phyloP scores from a whole-genome alignment of 2,888 invertebrate species.

The Cabera pusaria region DNA sequence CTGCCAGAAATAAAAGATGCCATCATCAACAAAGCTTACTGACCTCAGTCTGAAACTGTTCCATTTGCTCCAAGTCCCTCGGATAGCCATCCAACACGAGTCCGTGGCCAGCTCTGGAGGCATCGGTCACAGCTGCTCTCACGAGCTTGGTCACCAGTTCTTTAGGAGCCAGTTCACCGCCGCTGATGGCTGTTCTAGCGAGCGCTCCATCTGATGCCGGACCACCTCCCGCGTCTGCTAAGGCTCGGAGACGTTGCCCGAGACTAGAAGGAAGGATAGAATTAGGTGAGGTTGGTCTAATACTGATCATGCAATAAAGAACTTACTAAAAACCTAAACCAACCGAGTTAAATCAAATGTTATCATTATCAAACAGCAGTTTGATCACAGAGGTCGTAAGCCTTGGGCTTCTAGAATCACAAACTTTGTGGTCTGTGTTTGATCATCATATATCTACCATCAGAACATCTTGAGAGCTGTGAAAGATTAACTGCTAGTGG shows the following conservation, averaged over 20 bases:
- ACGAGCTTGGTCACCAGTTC: conserved; percentile 91
- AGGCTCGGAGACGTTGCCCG: conserved; percentile 89
- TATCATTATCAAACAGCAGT: no score
- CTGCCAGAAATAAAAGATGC: no score
- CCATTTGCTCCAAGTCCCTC: conserved; percentile 93
- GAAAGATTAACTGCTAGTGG: no score
- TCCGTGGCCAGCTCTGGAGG: conserved; percentile 85
- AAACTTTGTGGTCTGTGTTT: no score
- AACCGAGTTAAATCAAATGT: no score
- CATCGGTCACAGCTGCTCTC: conserved; percentile 85
- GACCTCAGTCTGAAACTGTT: conserved; percentile 95
- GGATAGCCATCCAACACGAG: conserved; percentile 98
- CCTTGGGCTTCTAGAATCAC: no score
- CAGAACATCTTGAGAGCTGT: no score
- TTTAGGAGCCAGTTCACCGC: conserved; percentile 91
- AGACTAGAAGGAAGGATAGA: conserved; percentile 81
- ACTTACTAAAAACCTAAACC: no score
- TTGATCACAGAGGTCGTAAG: no score
- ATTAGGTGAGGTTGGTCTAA: no score
- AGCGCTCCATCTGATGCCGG: conserved; percentile 85
- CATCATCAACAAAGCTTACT: conserved; percentile 31
- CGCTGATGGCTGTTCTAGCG: conserved; percentile 87
- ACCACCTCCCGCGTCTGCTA: conserved; percentile 87
- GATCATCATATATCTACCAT: no score
- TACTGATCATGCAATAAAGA: no score